Conservation (phyloP, 2,797 vertebrate species). For the Anas bernieri region DNA sequence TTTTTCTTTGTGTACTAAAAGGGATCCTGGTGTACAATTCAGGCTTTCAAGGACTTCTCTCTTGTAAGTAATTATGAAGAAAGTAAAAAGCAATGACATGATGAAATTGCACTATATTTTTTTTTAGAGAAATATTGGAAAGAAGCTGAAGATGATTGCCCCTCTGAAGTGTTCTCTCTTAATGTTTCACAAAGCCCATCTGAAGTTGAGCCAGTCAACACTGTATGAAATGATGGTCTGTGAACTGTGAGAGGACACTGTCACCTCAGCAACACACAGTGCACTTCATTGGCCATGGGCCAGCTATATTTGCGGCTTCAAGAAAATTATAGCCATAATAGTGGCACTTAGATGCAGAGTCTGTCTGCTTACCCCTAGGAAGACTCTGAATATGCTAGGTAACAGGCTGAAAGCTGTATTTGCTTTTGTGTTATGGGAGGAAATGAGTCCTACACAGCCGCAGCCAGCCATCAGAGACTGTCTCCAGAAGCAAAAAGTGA, state of each 20-base stretch:
- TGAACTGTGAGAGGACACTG: not conserved
- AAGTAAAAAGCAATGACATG: not conserved
- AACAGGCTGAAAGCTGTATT: not conserved
- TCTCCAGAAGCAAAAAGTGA: not conserved
- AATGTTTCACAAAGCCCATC: not conserved
- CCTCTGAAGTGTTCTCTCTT: not conserved
- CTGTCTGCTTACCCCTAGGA: not conserved
- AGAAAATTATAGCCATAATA: not conserved
- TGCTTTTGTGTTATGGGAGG: not conserved
- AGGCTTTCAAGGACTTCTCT: not conserved
- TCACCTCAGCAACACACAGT: not conserved
- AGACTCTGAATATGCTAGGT: not conserved
- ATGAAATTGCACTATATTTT: not conserved
- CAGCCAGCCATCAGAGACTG: not conserved
- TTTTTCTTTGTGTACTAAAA: not conserved
- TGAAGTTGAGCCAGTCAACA: not conserved
- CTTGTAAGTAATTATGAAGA: not conserved
- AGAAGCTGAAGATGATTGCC: not conserved
- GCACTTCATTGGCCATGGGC: not conserved
- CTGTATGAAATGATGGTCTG: not conserved
- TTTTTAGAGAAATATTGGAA: not conserved
- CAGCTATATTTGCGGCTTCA: not conserved
- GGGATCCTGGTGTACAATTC: not conserved
- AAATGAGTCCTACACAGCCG: not conserved
- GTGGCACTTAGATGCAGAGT: not conserved